Evolutionary conservation across 92 coral and sea anemone genomes (phyloP).

Genomic region (Zoanthus sansibaricus): DNA sequence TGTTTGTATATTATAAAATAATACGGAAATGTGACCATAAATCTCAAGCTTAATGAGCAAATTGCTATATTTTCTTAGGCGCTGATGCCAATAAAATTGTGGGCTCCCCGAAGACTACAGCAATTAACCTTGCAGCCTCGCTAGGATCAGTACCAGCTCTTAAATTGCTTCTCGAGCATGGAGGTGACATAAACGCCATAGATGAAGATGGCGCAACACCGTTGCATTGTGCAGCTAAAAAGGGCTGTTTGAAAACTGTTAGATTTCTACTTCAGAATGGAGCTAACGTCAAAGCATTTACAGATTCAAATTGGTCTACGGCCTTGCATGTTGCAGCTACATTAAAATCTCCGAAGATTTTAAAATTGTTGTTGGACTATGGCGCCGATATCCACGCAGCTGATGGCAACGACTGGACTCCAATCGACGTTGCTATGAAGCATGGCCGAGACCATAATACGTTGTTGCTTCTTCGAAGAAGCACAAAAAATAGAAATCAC

Average conservation of each 20-base stretch:
- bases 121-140: conserved; percentile 28
- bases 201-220: conserved; percentile 45
- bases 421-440: conserved; percentile 26
- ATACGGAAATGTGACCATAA: background rate
- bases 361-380: conserved; percentile 20
- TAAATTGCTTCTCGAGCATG: background rate
- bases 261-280: conserved; percentile 33
- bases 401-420: conserved; percentile 39
- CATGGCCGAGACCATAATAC: conserved; percentile 14
- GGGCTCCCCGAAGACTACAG: conserved; percentile 29
- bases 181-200: conserved; percentile 44
- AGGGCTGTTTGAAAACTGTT: conserved; percentile 8
- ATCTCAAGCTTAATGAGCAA: background rate
- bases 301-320: conserved; percentile 35
- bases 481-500: background rate
- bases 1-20: no score
- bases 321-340: conserved; percentile 43
- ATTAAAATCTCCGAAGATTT: conserved; percentile 28
- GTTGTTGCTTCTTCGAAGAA: conserved; percentile 3
- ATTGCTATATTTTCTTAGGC: background rate
- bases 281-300: conserved; percentile 39
- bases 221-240: conserved; percentile 14
- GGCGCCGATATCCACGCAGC: conserved; percentile 36
- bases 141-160: background rate
- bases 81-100: conserved; percentile 23